phyloP scores from a whole-genome alignment of 2,113 vertebrate species.

The Cariama cristata region DNA sequence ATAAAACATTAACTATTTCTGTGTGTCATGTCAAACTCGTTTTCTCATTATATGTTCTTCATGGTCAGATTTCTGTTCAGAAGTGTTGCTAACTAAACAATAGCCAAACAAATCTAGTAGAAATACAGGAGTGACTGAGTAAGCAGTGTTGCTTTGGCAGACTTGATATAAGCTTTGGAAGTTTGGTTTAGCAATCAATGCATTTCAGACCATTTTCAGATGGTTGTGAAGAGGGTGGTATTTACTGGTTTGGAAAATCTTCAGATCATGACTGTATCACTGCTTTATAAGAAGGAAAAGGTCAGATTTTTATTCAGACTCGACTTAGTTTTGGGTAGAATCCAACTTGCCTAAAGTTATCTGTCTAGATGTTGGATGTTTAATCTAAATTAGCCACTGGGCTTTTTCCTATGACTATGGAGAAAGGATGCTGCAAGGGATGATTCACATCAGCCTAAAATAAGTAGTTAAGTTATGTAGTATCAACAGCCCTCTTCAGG shows the following conservation, averaged over 20 bases:
- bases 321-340: background rate
- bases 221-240: background rate
- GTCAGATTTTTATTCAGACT: background rate
- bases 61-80: background rate
- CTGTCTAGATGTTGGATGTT: background rate
- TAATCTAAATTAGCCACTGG: background rate
- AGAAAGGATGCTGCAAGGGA: background rate
- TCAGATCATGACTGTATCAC: background rate
- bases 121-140: background rate
- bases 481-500: background rate
- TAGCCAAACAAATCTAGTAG: background rate
- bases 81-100: background rate
- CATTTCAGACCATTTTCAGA: background rate
- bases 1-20: background rate
- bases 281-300: background rate
- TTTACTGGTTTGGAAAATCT: background rate
- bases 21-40: background rate
- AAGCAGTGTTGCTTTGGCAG: background rate
- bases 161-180: background rate
- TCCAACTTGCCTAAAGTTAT: background rate
- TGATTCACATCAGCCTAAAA: background rate
- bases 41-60: background rate
- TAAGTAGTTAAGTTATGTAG: background rate
- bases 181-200: background rate
- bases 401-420: background rate